Conservation (phyloP, 2,797 vertebrate genomes). For the Malurus splendens region DNA sequence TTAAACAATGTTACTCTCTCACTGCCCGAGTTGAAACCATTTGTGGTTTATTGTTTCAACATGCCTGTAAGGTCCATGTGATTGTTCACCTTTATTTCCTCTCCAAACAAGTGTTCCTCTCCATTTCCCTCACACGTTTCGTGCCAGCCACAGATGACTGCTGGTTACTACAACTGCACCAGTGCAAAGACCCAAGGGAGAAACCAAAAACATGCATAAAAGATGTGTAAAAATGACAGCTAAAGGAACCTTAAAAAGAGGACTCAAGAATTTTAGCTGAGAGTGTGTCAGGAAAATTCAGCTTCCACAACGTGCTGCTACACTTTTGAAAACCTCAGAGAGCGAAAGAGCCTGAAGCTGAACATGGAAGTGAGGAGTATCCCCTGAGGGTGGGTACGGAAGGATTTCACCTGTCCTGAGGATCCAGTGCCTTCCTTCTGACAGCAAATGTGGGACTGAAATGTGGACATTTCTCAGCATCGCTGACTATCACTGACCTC, state of each 20-base stretch:
- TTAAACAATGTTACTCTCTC: not conserved
- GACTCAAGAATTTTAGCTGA: not conserved
- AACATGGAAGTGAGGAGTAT: fast-evolving
- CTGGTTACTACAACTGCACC: not conserved
- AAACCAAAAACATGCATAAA: not conserved
- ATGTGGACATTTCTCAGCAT: not conserved
- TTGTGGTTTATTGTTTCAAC: not conserved
- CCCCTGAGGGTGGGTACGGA: not conserved
- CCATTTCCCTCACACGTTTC: fast-evolving
- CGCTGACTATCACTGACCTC: not conserved
- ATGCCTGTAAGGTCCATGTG: not conserved
- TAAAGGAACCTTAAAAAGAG: not conserved
- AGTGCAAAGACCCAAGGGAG: not conserved
- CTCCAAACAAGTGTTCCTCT: not conserved
- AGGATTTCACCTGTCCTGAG: not conserved
- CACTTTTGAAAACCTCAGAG: not conserved
- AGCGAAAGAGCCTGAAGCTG: not conserved
- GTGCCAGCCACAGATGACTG: not conserved
- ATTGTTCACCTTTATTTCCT: not conserved
- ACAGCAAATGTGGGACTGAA: not conserved
- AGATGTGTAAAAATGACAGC: not conserved
- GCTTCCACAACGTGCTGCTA: not conserved
- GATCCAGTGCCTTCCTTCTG: not conserved
- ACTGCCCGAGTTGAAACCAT: not conserved
- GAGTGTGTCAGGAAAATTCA: not conserved